Percentiles rank a stretch among this genome's conserved stretches.
Evolutionary conservation across 2,797 vertebrate species (phyloP).

Genomic region (Myiotriccus ornatus): DNA sequence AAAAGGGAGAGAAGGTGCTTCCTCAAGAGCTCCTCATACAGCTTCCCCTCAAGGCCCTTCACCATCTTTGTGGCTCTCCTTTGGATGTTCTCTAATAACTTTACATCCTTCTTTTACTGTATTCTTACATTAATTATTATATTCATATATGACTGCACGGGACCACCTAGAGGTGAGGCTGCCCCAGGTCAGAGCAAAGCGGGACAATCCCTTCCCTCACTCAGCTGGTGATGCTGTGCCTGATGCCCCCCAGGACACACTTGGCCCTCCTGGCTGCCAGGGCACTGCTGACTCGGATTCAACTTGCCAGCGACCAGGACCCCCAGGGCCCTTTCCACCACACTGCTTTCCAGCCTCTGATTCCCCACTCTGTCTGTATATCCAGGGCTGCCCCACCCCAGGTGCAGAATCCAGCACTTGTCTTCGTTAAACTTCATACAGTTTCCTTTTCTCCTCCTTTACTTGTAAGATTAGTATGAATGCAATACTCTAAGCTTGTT

Average conservation of each 20-base stretch:
- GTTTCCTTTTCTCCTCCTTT: neutral
- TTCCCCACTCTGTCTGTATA: neutral
- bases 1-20: neutral
- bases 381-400: neutral
- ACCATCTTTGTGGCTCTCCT: neutral
- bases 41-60: neutral
- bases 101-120: neutral
- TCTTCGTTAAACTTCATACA: neutral
- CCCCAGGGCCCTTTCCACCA: rapidly evolving
- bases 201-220: neutral
- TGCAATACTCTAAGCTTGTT: neutral
- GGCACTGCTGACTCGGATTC: rapidly evolving
- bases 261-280: neutral
- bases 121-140: neutral
- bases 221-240: rapidly evolving
- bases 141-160: neutral
- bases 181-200: rapidly evolving
- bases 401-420: neutral
- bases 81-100: neutral
- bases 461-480: neutral
- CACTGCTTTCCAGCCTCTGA: neutral
- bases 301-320: rapidly evolving
- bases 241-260: neutral
- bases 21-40: neutral
- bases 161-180: neutral